A percentile compares a stretch with the other conserved stretches of the same genome.
phyloP scores from a whole-genome alignment of 2,113 vertebrate species.

The Gymnogyps californianus region DNA sequence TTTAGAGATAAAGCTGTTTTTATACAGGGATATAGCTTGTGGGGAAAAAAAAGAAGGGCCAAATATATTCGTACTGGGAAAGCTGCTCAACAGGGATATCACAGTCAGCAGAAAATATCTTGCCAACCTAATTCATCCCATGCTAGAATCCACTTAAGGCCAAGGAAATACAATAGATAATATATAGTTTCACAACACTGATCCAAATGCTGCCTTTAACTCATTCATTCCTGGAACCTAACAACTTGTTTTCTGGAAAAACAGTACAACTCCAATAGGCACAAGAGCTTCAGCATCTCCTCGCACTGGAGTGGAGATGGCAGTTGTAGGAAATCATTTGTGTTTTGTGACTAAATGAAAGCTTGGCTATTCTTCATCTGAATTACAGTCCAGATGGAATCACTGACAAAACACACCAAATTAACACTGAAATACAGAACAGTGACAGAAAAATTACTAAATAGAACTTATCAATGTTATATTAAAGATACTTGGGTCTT shows the following conservation, averaged over 20 bases:
- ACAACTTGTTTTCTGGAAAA: neutral
- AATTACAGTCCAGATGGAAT: neutral
- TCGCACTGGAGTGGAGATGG: neutral
- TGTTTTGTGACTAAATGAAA: neutral
- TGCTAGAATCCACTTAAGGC: slow-evolving; percentile 60
- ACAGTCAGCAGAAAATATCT: slow-evolving; percentile 73
- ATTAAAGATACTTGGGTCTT: neutral
- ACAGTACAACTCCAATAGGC: neutral
- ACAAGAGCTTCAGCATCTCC: neutral
- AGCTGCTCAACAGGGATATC: slow-evolving; percentile 70
- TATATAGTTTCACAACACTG: slow-evolving; percentile 34
- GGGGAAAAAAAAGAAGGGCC: slow-evolving; percentile 67
- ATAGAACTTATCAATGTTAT: neutral
- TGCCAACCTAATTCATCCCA: slow-evolving; percentile 53
- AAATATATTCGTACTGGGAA: slow-evolving; percentile 77
- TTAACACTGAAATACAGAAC: neutral
- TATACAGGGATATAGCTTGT: slow-evolving; percentile 71
- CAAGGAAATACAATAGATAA: slow-evolving; percentile 65
- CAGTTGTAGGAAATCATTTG: neutral
- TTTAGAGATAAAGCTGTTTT: slow-evolving; percentile 85
- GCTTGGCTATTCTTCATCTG: neutral
- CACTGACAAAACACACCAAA: neutral
- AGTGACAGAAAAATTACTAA: neutral
- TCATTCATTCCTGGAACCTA: slow-evolving; percentile 30
- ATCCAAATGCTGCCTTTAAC: slow-evolving; percentile 62